Conservation (phyloP, 2,888 invertebrate species). For the Ceriagrion tenellum region DNA sequence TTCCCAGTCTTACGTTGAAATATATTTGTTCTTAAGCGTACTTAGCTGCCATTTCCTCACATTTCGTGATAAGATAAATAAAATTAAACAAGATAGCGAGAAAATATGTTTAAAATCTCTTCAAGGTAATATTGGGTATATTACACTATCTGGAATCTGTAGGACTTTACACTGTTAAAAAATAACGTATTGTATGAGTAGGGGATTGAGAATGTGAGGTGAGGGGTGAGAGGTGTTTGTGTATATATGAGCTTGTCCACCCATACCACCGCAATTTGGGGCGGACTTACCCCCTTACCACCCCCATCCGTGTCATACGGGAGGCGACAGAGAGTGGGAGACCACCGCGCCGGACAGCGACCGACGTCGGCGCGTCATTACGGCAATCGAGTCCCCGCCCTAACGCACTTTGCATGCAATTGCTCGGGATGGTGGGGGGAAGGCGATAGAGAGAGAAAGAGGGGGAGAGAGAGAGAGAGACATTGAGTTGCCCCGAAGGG, state of each 20-base stretch:
- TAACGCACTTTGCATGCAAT: constrained; percentile 39
- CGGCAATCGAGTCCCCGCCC: background rate
- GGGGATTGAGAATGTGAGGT: background rate
- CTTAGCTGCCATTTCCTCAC: no score
- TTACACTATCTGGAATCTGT: no score
- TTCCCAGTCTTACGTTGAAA: no score
- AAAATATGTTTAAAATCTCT: no score
- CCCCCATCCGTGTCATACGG: background rate
- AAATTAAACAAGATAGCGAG: no score
- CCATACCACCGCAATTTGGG: background rate
- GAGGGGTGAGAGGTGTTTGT: background rate
- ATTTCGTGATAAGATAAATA: no score
- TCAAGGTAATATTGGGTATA: no score
- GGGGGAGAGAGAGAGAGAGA: background rate
- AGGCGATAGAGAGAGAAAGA: background rate
- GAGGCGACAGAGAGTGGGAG: background rate
- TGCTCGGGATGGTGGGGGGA: background rate
- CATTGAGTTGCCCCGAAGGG: background rate
- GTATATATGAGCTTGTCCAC: background rate
- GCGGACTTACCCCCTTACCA: no score
- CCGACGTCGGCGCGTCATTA: background rate
- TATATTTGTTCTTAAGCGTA: no score
- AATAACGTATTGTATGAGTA: no score
- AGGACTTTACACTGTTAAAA: no score
- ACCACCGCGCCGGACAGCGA: background rate